A percentile compares a stretch with the other conserved stretches of the same genome.
Evolutionary conservation across 2,888 invertebrate species (phyloP).

Genomic region (Campoplex capitator): DNA sequence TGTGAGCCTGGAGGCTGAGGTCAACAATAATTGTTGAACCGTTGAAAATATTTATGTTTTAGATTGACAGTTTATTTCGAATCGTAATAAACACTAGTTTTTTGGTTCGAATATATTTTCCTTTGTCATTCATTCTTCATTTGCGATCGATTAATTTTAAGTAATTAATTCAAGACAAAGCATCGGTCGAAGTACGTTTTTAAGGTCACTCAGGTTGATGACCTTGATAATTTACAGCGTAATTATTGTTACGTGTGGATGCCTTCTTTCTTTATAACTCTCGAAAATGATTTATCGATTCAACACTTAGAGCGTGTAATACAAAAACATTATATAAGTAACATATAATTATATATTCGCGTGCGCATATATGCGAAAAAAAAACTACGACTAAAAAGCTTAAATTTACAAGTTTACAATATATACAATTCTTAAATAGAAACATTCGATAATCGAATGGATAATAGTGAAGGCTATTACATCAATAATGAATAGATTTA

Average conservation of each 20-base stretch:
- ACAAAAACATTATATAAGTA: slow-evolving; percentile 47
- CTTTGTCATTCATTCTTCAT: background rate
- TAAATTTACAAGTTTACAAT: slow-evolving; percentile 65
- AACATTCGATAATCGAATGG: slow-evolving; percentile 35
- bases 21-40: background rate
- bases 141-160: background rate
- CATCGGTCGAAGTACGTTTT: background rate
- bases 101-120: background rate
- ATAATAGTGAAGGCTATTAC: slow-evolving; percentile 41
- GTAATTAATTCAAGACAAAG: background rate
- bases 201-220: background rate
- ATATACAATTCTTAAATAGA: slow-evolving; percentile 67
- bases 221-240: background rate
- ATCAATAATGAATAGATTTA: slow-evolving; percentile 45
- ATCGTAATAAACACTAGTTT: background rate
- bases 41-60: background rate
- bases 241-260: background rate
- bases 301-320: slow-evolving; percentile 64
- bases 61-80: background rate
- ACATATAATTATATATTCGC: slow-evolving; percentile 22
- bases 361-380: slow-evolving; percentile 37
- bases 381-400: slow-evolving; percentile 34
- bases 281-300: slow-evolving; percentile 38
- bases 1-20: background rate
- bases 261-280: background rate